These are phyloP conservation scores for Aleiodes alternator DNA, from an alignment of 2,888 invertebrate species.

Conservation along the genomic window DNA sequence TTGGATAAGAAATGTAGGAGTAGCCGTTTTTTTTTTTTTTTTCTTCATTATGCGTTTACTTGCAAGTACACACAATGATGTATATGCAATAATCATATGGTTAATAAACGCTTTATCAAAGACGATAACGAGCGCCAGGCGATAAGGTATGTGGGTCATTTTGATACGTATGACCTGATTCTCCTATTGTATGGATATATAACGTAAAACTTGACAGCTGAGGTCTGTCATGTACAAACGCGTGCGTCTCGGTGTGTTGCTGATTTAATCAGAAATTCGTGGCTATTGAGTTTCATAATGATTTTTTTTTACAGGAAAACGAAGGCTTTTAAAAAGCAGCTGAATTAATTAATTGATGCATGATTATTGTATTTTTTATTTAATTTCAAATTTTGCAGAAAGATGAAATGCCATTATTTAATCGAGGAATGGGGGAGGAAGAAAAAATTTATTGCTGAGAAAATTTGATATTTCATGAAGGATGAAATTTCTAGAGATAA, in stretches of 20 bases:
- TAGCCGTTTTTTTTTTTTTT: too few relatives aligned
- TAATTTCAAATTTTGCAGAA: too few relatives aligned
- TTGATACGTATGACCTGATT: conserved; percentile 74
- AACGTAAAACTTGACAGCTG: conserved; percentile 53
- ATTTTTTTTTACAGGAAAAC: not conserved
- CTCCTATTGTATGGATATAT: conserved; percentile 50
- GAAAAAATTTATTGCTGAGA: too few relatives aligned
- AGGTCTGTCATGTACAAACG: conserved; percentile 29
- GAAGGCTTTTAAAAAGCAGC: not conserved
- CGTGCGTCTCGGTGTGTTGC: conserved; percentile 50
- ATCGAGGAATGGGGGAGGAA: too few relatives aligned
- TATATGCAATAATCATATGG: conserved; percentile 67
- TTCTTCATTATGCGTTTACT: conserved; percentile 4
- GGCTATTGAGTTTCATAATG: not conserved
- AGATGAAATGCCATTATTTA: too few relatives aligned
- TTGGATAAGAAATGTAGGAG: too few relatives aligned
- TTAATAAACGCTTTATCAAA: conserved; percentile 72
- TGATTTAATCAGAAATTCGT: not conserved
- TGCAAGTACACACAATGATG: conserved; percentile 18
- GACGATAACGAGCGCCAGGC: conserved; percentile 65
- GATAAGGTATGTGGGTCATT: conserved; percentile 74
- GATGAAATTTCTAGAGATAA: conserved; percentile 8
- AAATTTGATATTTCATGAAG: not conserved
- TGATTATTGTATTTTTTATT: not conserved
- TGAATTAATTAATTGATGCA: not conserved